phyloP scores from a whole-genome alignment of 2,113 vertebrate species.

The Megaceryle torquata region DNA sequence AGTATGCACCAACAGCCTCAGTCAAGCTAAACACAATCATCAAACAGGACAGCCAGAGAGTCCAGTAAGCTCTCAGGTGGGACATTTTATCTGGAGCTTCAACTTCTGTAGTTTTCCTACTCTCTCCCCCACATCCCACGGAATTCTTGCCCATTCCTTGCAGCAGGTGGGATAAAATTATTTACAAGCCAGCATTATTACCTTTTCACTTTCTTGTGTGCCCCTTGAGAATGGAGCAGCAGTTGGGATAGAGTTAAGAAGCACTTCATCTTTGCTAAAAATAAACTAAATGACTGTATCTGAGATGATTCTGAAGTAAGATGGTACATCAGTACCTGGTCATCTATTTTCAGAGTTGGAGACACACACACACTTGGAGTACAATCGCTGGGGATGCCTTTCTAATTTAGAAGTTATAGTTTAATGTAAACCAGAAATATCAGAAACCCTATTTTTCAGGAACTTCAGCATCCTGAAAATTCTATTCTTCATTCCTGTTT shows the following conservation, averaged over 20 bases:
- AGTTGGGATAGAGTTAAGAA: not conserved
- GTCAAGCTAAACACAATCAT: not conserved
- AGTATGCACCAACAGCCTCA: not conserved
- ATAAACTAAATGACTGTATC: not conserved
- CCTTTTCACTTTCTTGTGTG: not conserved
- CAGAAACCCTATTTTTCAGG: not conserved
- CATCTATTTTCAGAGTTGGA: not conserved
- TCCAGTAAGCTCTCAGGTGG: not conserved
- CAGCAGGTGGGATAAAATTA: not conserved
- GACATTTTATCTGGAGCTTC: not conserved
- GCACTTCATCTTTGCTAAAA: not conserved
- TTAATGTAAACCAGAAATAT: not conserved
- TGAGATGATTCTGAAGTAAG: not conserved
- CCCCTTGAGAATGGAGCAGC: not conserved
- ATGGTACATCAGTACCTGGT: not conserved
- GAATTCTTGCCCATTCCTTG: not conserved
- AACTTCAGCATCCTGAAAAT: not conserved
- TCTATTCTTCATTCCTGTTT: not conserved
- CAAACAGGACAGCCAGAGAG: not conserved
- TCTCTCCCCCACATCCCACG: not conserved
- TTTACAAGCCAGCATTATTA: not conserved
- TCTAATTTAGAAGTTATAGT: not conserved
- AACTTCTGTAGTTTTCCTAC: not conserved
- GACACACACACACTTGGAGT: not conserved
- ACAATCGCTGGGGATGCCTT: not conserved